Evolutionary conservation across 2,888 invertebrate genomes (phyloP).

Genomic region (Caenorhabditis sp.): DNA sequence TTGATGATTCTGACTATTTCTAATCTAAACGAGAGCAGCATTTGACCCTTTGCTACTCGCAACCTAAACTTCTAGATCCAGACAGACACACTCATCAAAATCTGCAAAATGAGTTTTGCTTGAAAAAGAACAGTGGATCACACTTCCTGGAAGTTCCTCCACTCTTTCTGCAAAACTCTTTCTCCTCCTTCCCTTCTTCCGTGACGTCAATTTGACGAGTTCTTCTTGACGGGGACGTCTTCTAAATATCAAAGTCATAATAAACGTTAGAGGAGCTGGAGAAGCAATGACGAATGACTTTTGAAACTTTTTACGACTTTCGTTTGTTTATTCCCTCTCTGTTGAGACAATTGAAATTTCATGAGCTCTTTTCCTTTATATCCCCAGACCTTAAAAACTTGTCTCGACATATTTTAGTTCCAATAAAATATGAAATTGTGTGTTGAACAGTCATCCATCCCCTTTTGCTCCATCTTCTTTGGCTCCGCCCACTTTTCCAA

Average conservation of each 20-base stretch:
- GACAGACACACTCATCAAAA: background rate
- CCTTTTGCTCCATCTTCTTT: background rate
- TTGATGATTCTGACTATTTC: too few species aligned
- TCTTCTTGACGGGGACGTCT: constrained; percentile 16
- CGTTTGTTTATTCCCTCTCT: background rate
- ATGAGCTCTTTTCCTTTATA: too few species aligned
- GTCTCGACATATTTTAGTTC: too few species aligned
- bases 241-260: constrained; percentile 36
- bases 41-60: too few species aligned
- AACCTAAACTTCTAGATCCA: too few species aligned
- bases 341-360: background rate
- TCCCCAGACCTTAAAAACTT: background rate
- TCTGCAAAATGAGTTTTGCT: too few species aligned
- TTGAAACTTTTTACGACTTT: background rate
- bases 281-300: background rate
- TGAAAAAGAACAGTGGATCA: too few species aligned
- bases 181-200: constrained; percentile 13
- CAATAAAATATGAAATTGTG: constrained; percentile 3
- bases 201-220: constrained; percentile 44
- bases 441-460: background rate
- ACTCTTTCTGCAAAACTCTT: background rate
- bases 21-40: too few species aligned
- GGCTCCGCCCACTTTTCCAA: constrained; percentile 6
- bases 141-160: constrained; percentile 14
- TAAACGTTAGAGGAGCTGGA: constrained; percentile 13